Evolutionary conservation across 2,113 vertebrate genomes (phyloP).

Genomic region (Gopherus evgoodei): DNA sequence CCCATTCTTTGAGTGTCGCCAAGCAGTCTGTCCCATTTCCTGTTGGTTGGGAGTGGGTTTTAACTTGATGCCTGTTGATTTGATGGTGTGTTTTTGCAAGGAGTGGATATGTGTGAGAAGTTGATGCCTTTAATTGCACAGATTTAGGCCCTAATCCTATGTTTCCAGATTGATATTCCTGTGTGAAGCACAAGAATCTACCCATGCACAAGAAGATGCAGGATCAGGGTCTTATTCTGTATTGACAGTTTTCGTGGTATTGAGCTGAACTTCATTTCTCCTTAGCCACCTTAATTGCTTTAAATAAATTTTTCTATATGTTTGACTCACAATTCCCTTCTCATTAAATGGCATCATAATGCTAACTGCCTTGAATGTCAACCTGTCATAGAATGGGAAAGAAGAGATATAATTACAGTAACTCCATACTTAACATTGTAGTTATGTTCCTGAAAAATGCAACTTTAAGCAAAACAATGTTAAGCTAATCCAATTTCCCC

Average conservation of each 20-base stretch:
- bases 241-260: not conserved
- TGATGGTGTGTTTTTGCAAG: not conserved
- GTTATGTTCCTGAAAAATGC: no score
- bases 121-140: not conserved
- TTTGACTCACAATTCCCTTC: not conserved
- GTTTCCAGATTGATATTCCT: not conserved
- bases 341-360: not conserved
- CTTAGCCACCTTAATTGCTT: not conserved
- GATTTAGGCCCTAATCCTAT: not conserved
- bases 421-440: no score
- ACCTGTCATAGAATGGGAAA: not conserved
- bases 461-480: no score
- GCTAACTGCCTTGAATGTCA: not conserved
- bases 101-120: not conserved
- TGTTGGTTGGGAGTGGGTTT: not conserved
- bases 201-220: not conserved
- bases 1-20: not conserved
- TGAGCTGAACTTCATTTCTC: not conserved
- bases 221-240: not conserved
- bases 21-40: not conserved
- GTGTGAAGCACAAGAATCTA: not conserved
- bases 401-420: not conserved
- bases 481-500: no score
- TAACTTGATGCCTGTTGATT: fast-evolving
- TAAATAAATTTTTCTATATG: not conserved